These are phyloP conservation scores for Chaetorhynchus papuensis DNA, from an alignment of 2,113 vertebrate genomes.

Conservation along the genomic window DNA sequence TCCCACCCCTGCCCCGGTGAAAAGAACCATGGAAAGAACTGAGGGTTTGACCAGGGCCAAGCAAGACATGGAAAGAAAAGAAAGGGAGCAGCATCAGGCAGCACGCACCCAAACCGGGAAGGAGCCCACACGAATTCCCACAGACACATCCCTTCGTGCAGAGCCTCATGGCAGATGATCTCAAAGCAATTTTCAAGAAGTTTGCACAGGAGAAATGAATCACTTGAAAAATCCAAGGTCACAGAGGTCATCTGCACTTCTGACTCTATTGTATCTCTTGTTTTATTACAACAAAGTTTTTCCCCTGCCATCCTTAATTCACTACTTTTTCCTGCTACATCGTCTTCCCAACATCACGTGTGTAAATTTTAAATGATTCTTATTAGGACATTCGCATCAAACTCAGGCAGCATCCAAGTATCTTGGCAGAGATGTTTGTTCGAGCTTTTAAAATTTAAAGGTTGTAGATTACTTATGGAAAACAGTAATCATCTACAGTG, in stretches of 20 bases:
- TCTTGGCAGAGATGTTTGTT: background rate
- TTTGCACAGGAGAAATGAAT: background rate
- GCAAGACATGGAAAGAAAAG: background rate
- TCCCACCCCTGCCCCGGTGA: accelerated
- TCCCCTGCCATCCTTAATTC: background rate
- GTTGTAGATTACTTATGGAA: background rate
- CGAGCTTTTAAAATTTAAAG: background rate
- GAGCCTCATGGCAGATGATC: accelerated
- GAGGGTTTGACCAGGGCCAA: background rate
- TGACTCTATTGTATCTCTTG: background rate
- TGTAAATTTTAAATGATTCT: background rate
- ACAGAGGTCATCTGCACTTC: background rate
- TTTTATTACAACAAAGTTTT: background rate
- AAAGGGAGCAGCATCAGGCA: background rate
- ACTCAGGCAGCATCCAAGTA: background rate
- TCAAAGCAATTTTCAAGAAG: background rate
- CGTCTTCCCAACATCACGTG: background rate
- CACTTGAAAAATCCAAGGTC: background rate
- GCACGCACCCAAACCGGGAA: accelerated
- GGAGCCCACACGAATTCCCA: background rate
- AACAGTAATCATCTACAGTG: background rate
- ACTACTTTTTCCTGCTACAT: background rate
- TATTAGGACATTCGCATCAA: background rate
- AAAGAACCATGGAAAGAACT: background rate
- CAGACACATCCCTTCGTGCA: accelerated